These are phyloP conservation scores for Pardalotus punctatus DNA, from an alignment of 2,113 vertebrate species.

Conservation along the genomic window DNA sequence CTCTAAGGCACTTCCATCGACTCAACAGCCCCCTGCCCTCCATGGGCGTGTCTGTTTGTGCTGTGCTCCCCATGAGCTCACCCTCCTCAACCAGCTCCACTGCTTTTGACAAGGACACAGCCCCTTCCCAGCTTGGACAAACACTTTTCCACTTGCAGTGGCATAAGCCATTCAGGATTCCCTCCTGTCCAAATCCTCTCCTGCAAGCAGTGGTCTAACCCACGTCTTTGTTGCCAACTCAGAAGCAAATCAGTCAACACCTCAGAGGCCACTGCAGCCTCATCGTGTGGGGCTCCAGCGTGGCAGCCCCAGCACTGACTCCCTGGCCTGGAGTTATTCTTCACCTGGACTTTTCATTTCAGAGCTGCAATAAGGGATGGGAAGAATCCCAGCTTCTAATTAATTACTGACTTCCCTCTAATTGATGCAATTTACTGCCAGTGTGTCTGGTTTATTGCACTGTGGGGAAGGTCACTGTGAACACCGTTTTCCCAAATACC, in stretches of 20 bases:
- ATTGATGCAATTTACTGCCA: slow-evolving; percentile 15
- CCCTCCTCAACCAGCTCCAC: background rate
- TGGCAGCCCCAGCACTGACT: background rate
- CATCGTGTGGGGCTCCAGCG: background rate
- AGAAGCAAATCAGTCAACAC: background rate
- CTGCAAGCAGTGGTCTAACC: background rate
- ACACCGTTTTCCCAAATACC: background rate
- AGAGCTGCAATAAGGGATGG: background rate
- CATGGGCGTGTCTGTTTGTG: background rate
- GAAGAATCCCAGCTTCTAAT: background rate
- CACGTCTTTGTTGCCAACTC: background rate
- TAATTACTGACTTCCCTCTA: slow-evolving; percentile 2
- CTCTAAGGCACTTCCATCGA: background rate
- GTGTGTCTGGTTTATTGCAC: background rate
- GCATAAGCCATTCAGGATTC: background rate
- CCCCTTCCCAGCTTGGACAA: fast-evolving
- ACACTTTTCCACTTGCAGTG: background rate
- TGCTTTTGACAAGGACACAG: background rate
- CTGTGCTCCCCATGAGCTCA: background rate
- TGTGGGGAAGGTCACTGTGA: background rate
- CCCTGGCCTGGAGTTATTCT: background rate
- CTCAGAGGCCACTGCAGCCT: background rate
- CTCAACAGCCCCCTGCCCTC: background rate
- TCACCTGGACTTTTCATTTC: background rate
- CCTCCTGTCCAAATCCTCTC: background rate